Base-by-base conservation (phyloP, 2,113 vertebrate genomes). In the Pandion haliaetus region DNA sequence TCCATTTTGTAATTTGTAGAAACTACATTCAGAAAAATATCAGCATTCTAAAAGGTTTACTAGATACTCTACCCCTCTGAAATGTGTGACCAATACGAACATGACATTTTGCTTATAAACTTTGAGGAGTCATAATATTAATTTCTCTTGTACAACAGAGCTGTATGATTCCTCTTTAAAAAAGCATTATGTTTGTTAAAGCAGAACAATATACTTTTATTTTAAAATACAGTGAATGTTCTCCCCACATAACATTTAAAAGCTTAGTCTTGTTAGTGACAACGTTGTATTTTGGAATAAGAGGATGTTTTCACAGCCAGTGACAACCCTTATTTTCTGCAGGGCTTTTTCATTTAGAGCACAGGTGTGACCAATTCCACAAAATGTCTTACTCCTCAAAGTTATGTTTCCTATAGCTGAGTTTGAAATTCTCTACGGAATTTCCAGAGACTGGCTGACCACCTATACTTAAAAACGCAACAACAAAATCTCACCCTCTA, bases 151-250 rank as follows among this genome's bases (percentile, higher is more conserved):
- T 28, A 65, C 47, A 59, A 81, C 14, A 76, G 52, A 82, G 28
- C 14, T 73, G 52, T 38, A 44, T 5, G 47, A 71, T 32, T 90
- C 16, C 42, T 85, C 61, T 67, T 79, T 40, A 2, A 86, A 90
- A 90, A 79, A 42, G 6, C 54, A 92, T n/a, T 20, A 49, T 0
- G 3, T 54, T 74, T 45, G 23, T 62, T 38, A 95, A 86, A 88
- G 61, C 42, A 86, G 42, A 91, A 89, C 0, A 0, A 70, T 55
- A 71, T 0, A 2, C 69, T 42, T 40, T 40, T 62, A 29, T 57
- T 62, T 61, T 76, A 29, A 85, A 91, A 74, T 19, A 82, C 9
- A 88, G 77, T 34, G 12, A 67, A 58, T 28, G 17, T n/a, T 91
- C 52, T 79, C 73, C 42, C 57, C 25, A 71, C 19, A 25, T 1